These are phyloP conservation scores for Pseudorasbora parva DNA, from an alignment of 2,113 vertebrate species.

Conservation along the genomic window DNA sequence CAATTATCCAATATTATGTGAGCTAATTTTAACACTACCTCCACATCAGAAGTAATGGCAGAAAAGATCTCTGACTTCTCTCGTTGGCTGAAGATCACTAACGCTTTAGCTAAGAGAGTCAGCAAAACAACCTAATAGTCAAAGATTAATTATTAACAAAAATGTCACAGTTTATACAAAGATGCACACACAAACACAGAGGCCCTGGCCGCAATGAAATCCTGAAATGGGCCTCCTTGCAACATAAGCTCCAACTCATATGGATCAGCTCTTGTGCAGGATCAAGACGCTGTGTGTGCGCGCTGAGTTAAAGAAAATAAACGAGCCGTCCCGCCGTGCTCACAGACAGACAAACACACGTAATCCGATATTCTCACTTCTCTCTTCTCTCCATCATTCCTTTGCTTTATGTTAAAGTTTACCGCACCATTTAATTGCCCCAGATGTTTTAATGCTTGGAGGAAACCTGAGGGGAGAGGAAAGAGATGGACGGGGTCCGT, in stretches of 20 bases:
- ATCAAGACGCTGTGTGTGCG: constrained; percentile 49
- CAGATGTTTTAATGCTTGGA: constrained; percentile 72
- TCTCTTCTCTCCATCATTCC: constrained; percentile 30
- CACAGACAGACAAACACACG: constrained; percentile 62
- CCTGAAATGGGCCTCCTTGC: background rate
- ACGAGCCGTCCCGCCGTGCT: constrained; percentile 55
- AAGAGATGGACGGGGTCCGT: constrained; percentile 1
- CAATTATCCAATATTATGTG: background rate
- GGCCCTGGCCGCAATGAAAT: background rate
- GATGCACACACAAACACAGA: constrained; percentile 7
- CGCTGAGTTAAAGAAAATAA: constrained; percentile 68
- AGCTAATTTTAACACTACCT: background rate
- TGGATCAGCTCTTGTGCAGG: constrained; percentile 41
- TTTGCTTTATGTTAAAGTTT: constrained; percentile 69
- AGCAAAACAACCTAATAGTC: background rate
- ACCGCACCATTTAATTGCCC: constrained; percentile 61
- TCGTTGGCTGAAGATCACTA: background rate
- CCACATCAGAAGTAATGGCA: background rate
- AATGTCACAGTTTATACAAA: constrained; percentile 11
- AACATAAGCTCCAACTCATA: constrained; percentile 11
- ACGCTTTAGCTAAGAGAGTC: background rate
- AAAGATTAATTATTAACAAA: constrained; percentile 13
- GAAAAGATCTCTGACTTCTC: constrained; percentile 6
- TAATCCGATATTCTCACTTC: constrained; percentile 58
- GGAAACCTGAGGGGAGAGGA: constrained; percentile 27